phyloP scores from a whole-genome alignment of 2,797 vertebrate species.

The Notolabrus celidotus region DNA sequence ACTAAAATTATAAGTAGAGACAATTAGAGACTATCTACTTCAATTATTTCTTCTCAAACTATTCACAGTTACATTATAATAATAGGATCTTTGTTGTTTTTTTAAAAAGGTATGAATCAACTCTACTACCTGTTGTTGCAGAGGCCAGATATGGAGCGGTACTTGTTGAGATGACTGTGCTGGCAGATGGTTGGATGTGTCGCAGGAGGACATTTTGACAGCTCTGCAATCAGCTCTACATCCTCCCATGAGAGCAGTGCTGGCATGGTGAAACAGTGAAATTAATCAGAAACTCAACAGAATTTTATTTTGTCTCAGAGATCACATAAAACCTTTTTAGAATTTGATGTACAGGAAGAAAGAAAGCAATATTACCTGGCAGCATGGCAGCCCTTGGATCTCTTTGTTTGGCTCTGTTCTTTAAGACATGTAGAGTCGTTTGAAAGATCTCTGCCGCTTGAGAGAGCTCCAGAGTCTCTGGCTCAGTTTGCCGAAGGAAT shows the following conservation, averaged over 20 bases:
- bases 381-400: slow-evolving; percentile 69
- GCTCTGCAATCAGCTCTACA: slow-evolving; percentile 81
- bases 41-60: neutral
- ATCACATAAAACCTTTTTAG: no score
- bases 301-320: no score
- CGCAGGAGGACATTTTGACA: slow-evolving; percentile 87
- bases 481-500: slow-evolving; percentile 80
- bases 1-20: neutral
- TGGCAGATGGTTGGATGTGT: slow-evolving; percentile 80
- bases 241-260: slow-evolving; percentile 83
- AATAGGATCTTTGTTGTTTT: neutral
- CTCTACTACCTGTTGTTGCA: slow-evolving; percentile 93
- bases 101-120: neutral
- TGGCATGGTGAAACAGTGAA: slow-evolving; percentile 58
- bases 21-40: neutral
- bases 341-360: no score
- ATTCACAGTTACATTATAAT: neutral
- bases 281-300: neutral
- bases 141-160: slow-evolving; percentile 89
- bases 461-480: slow-evolving; percentile 78
- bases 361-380: slow-evolving; percentile 77
- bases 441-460: slow-evolving; percentile 89
- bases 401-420: slow-evolving; percentile 68
- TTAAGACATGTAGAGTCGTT: slow-evolving; percentile 79
- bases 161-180: slow-evolving; percentile 83